phyloP scores from a whole-genome alignment of 2,888 invertebrate genomes.

The Drosophila putrida region DNA sequence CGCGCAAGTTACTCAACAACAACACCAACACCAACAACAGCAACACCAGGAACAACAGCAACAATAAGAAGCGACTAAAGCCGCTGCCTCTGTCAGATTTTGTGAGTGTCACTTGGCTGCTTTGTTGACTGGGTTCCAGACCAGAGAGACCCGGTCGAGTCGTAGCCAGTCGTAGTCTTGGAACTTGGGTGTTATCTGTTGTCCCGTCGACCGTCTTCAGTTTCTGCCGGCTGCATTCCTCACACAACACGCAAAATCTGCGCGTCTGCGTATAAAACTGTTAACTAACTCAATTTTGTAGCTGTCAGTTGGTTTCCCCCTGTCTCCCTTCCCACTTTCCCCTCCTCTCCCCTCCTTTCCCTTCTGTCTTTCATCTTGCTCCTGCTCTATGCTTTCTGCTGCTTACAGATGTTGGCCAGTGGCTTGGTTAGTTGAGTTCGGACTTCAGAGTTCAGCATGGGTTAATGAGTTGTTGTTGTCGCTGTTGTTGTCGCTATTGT shows the following conservation, averaged over 20 bases:
- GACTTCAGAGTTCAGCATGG: conserved; percentile 74
- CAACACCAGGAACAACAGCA: conserved; percentile 29
- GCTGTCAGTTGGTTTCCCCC: conserved; percentile 81
- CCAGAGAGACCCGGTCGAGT: conserved; percentile 1
- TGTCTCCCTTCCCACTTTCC: neutral
- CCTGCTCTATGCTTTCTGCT: conserved; percentile 13
- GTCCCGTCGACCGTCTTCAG: conserved; percentile 77
- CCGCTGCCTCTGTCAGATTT: conserved; percentile 78
- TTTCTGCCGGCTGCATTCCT: conserved; percentile 66
- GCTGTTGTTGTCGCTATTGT: conserved; percentile 30
- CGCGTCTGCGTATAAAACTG: conserved; percentile 85
- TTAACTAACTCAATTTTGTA: conserved; percentile 86
- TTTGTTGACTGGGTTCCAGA: conserved; percentile 32
- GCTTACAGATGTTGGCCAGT: conserved; percentile 52
- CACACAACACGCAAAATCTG: conserved; percentile 79
- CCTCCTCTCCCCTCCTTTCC: neutral
- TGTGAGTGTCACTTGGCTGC: conserved; percentile 79
- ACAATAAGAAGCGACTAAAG: conserved; percentile 51
- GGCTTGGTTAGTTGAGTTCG: conserved; percentile 28
- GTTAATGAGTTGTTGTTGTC: conserved; percentile 78
- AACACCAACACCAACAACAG: conserved; percentile 35
- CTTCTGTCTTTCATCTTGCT: neutral
- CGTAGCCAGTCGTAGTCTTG: conserved; percentile 17
- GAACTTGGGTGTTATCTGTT: conserved; percentile 72
- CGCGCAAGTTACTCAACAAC: conserved; percentile 24